phyloP scores from a whole-genome alignment of 23 tunicate genomes.

The Aplidium turbinatum region DNA sequence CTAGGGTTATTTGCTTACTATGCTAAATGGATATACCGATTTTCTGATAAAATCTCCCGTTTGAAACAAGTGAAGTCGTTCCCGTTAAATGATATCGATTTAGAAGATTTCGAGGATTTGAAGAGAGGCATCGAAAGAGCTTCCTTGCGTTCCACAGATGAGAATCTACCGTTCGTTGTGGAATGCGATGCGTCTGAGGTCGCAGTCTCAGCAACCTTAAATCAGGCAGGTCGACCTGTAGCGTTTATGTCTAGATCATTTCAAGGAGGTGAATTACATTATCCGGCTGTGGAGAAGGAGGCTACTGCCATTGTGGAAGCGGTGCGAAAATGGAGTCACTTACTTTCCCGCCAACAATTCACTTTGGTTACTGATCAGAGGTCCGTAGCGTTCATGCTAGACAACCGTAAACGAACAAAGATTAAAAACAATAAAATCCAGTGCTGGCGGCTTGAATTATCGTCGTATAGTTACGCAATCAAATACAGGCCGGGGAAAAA shows the following conservation, averaged over 20 bases:
- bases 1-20: conserved; percentile 4
- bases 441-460: not conserved
- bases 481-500: conserved; percentile 13
- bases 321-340: conserved; percentile 35
- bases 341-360: not conserved
- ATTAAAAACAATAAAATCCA: conserved; percentile 12
- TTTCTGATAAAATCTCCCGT: conserved; percentile 6
- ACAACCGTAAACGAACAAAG: not conserved
- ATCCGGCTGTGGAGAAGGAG: conserved; percentile 35
- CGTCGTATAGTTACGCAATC: not conserved
- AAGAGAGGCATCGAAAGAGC: not conserved
- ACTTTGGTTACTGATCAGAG: conserved; percentile 31
- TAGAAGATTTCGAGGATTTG: conserved; percentile 2
- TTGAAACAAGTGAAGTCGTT: not conserved
- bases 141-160: conserved; percentile 11
- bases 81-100: not conserved
- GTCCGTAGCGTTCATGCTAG: not conserved
- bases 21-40: conserved; percentile 6
- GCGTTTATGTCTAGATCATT: conserved; percentile 3
- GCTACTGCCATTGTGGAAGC: conserved; percentile 33
- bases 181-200: conserved; percentile 11
- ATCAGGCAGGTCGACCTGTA: conserved; percentile 21
- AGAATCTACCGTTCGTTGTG: conserved; percentile 7
- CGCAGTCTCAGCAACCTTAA: conserved; percentile 7
- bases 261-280: not conserved